A percentile compares a stretch with the other conserved stretches of the same genome.
phyloP scores from a whole-genome alignment of 35 echinoderm and acorn worm species.

The Hemicentrotus pulcherrimus region DNA sequence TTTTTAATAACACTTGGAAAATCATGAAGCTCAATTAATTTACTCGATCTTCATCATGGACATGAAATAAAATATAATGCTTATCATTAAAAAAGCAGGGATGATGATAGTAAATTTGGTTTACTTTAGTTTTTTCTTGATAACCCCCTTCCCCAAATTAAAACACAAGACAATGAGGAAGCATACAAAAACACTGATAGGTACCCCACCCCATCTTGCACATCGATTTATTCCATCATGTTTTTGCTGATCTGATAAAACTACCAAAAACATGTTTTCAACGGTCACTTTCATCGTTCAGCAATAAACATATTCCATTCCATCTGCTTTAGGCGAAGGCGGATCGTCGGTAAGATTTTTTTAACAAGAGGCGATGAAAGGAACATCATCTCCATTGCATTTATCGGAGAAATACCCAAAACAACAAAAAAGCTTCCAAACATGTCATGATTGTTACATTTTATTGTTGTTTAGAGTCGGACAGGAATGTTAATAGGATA shows the following conservation, averaged over 20 bases:
- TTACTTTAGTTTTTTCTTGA: too few relatives aligned
- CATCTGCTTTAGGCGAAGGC: background rate
- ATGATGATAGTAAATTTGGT: too few relatives aligned
- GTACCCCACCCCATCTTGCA: too few relatives aligned
- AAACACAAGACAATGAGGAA: too few relatives aligned
- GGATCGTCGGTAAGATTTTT: background rate
- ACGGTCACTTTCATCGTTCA: background rate
- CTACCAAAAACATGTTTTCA: background rate
- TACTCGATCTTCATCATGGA: too few relatives aligned
- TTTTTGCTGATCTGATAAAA: background rate
- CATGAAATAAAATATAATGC: too few relatives aligned
- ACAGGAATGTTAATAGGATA: background rate
- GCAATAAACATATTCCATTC: background rate
- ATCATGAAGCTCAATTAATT: too few relatives aligned
- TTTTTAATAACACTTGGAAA: too few relatives aligned
- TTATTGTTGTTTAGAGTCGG: background rate
- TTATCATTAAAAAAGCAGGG: too few relatives aligned
- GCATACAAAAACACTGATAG: too few relatives aligned
- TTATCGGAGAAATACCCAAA: background rate
- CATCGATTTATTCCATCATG: too few relatives aligned
- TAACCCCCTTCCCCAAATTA: too few relatives aligned
- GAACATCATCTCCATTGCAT: background rate
- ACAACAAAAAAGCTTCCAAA: background rate
- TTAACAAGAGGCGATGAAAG: background rate
- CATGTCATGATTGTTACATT: background rate